Percentiles rank a stretch among this genome's conserved stretches.
These are phyloP conservation scores for Chondrosia reniformis DNA, from an alignment of 37 sponge, comb jelly and placozoan species.

Conservation along the genomic window DNA sequence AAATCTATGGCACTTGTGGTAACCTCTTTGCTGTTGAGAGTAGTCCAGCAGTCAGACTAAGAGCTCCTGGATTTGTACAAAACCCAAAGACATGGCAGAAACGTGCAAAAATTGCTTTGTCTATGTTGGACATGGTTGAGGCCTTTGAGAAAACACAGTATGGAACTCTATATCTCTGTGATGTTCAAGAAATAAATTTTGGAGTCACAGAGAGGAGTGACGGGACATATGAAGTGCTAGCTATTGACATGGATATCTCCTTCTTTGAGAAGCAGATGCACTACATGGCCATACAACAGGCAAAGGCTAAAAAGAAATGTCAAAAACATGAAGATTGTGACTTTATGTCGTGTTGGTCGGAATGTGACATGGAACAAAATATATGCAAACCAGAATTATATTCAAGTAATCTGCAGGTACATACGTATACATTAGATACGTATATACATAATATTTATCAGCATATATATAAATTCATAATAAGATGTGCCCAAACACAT, in stretches of 20 bases:
- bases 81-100: slow-evolving; percentile 41
- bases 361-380: slow-evolving; percentile 10
- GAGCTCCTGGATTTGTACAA: not conserved
- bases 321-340: slow-evolving; percentile 39
- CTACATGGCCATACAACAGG: not conserved
- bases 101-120: slow-evolving; percentile 33
- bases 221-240: slow-evolving; percentile 19
- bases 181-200: slow-evolving; percentile 61
- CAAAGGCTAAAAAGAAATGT: not conserved
- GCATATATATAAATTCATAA: no score
- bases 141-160: slow-evolving; percentile 43
- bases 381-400: slow-evolving; percentile 37
- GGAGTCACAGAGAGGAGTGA: slow-evolving; percentile 24
- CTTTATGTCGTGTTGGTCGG: slow-evolving; percentile 21
- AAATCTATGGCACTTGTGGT: slow-evolving; percentile 58
- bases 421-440: not conserved
- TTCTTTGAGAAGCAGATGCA: slow-evolving; percentile 19
- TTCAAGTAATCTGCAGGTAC: slow-evolving; percentile 21
- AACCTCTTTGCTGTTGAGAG: slow-evolving; percentile 49
- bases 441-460: no score
- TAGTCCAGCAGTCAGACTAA: not conserved
- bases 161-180: slow-evolving; percentile 64
- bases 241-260: slow-evolving; percentile 64
- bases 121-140: slow-evolving; percentile 53
- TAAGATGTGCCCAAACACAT: no score